Percentiles rank a stretch among this genome's conserved stretches.
These are phyloP conservation scores for Rhinella marina DNA, from an alignment of 2,797 vertebrate species.

Conservation along the genomic window DNA sequence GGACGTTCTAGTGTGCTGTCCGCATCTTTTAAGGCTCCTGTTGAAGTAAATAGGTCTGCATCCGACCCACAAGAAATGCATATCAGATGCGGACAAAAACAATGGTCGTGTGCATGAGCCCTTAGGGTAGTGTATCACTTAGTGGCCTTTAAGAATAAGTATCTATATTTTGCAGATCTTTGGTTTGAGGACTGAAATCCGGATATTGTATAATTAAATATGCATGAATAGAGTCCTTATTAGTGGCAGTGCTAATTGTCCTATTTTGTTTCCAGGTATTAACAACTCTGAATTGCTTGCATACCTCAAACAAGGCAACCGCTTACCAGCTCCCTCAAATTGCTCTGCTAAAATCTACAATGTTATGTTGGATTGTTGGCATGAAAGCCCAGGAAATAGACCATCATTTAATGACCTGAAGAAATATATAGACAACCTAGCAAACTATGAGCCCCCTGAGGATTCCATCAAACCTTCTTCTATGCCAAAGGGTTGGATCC, in stretches of 20 bases:
- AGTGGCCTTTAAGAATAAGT: too few relatives aligned
- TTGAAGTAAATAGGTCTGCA: too few relatives aligned
- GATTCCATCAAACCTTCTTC: background rate
- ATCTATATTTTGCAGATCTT: too few relatives aligned
- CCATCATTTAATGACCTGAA: constrained; percentile 74
- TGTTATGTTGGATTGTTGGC: constrained; percentile 81
- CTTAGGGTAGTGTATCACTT: too few relatives aligned
- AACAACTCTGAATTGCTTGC: constrained; percentile 70
- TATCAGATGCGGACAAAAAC: too few relatives aligned
- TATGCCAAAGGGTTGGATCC: background rate
- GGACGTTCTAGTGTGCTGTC: too few relatives aligned
- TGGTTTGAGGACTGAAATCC: too few relatives aligned
- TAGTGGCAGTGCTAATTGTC: background rate
- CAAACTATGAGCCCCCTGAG: constrained; percentile 63
- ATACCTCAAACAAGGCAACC: constrained; percentile 71
- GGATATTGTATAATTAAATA: background rate
- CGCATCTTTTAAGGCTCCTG: too few relatives aligned
- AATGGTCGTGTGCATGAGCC: too few relatives aligned
- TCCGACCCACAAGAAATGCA: too few relatives aligned
- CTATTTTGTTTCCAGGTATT: constrained; percentile 54
- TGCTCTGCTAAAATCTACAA: constrained; percentile 72
- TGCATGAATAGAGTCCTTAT: background rate
- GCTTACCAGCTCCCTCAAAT: constrained; percentile 72
- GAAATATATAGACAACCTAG: constrained; percentile 67
- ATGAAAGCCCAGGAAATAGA: constrained; percentile 65